Evolutionary conservation across 2,797 vertebrate species (phyloP).

Genomic region (Amazona finschi): DNA sequence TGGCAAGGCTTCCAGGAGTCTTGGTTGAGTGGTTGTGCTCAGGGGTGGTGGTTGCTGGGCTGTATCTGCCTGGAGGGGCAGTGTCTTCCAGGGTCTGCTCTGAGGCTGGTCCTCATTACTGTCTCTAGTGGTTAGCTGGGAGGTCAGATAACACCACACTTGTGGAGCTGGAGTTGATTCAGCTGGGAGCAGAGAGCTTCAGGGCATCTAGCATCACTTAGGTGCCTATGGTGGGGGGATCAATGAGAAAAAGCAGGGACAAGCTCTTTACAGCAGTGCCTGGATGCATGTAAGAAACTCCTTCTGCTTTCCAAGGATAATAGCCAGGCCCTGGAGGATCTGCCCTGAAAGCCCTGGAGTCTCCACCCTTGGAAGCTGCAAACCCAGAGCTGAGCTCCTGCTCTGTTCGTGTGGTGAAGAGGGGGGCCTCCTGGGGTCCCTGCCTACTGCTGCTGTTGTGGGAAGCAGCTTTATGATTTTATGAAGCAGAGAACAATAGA

Average conservation of each 20-base stretch:
- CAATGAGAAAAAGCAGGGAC: neutral
- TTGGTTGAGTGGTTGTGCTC: neutral
- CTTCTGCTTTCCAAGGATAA: neutral
- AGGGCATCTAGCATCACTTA: neutral
- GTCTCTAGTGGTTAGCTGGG: rapidly evolving
- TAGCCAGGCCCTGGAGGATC: neutral
- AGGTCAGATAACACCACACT: neutral
- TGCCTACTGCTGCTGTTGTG: neutral
- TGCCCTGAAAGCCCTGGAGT: neutral
- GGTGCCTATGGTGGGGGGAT: neutral
- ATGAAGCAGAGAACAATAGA: neutral
- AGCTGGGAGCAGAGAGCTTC: neutral
- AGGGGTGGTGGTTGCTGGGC: neutral
- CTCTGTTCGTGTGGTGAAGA: neutral
- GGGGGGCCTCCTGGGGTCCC: neutral
- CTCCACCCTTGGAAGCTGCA: neutral
- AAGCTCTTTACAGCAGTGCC: neutral
- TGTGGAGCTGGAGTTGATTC: neutral
- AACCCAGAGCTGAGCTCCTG: neutral
- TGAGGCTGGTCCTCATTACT: neutral
- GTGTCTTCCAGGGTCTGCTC: neutral
- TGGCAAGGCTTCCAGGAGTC: neutral
- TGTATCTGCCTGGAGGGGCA: rapidly evolving
- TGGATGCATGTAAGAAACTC: neutral
- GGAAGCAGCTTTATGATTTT: neutral